Evolutionary conservation across 2,888 invertebrate genomes (phyloP), one percentile per base, ranked within the genome.

Genomic region (Drosophila maculinotata): DNA sequence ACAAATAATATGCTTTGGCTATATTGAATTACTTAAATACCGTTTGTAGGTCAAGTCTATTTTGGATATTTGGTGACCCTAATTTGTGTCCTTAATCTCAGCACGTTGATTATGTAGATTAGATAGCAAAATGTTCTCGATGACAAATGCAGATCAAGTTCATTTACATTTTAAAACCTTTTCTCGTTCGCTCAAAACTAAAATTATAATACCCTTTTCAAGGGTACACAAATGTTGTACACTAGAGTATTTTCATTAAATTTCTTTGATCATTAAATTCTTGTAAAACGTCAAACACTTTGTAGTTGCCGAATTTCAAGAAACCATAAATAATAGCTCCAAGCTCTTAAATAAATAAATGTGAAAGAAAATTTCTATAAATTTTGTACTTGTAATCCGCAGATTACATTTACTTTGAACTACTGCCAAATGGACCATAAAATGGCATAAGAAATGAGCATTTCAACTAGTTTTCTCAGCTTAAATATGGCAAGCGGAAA

Each of bases 371-470:
- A 25, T 39, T 60, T 17, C 17, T 26, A 17, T 36, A n/a, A 36
- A 66, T 57, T 17, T 66, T 45, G 15, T 12, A 74, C 30, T 35
- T 20, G 17, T 30, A 45, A 45, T 52, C 44, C 9, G n/a, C 39
- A 17, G 44, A 57, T 41, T 53, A 52, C 38, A 35, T 33, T 25
- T 28, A 25, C 31, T 33, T 44, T 33, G 8, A 44, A 12, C 36
- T 31, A n/a, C 25, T 44, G 41, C 38, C 38, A 65, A 70, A 59
- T 59, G 33, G 9, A 30, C 28, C 47, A 58, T 48, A 42, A 72
- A 49, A 33, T 54, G 42, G 39, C 45, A 48, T 44, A 30, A 25
- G 35, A 63, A 54, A 51, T 53, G 12, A 39, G 20, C 6, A 28
- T 41, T 53, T 10, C 25, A 48, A 36, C 26, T 41, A 28, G 54